Percentiles rank a stretch among this genome's conserved stretches.
Evolutionary conservation across 2,113 vertebrate species (phyloP).

Genomic region (Toxostoma redivivum): DNA sequence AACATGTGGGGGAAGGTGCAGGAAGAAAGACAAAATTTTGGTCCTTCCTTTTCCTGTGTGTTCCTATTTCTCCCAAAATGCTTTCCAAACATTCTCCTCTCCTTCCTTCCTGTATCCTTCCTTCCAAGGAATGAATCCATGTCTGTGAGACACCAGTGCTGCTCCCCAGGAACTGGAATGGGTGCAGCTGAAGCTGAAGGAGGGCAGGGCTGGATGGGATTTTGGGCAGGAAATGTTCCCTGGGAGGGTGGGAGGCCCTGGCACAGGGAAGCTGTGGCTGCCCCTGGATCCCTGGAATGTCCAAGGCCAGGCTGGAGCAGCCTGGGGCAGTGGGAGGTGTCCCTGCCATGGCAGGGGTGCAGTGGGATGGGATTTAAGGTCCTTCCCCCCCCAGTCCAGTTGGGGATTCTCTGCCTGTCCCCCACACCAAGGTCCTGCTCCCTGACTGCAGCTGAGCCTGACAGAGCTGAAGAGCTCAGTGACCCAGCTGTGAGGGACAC

Average conservation of each 20-base stretch:
- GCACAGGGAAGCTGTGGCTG: not conserved
- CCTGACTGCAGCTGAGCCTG: not conserved
- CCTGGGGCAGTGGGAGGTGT: not conserved
- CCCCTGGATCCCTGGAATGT: not conserved
- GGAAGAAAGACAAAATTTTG: not conserved
- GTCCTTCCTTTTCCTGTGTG: not conserved
- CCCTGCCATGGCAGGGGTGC: not conserved
- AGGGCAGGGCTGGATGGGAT: not conserved
- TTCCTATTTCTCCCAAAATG: too few species aligned
- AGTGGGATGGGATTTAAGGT: fast-evolving
- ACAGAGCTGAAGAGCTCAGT: too few species aligned
- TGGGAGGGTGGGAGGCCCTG: not conserved
- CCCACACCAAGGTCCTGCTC: not conserved
- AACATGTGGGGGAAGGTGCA: not conserved
- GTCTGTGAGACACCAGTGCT: not conserved
- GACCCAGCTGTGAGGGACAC: not conserved
- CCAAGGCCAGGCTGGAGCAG: not conserved
- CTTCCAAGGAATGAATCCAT: not conserved
- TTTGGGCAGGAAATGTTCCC: not conserved
- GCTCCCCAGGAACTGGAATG: not conserved
- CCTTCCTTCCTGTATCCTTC: not conserved
- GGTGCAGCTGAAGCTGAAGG: not conserved
- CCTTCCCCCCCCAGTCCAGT: not conserved
- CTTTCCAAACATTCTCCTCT: not conserved
- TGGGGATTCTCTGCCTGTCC: not conserved